Conservation (phyloP, 2,113 vertebrate genomes). For the Perca flavescens region DNA sequence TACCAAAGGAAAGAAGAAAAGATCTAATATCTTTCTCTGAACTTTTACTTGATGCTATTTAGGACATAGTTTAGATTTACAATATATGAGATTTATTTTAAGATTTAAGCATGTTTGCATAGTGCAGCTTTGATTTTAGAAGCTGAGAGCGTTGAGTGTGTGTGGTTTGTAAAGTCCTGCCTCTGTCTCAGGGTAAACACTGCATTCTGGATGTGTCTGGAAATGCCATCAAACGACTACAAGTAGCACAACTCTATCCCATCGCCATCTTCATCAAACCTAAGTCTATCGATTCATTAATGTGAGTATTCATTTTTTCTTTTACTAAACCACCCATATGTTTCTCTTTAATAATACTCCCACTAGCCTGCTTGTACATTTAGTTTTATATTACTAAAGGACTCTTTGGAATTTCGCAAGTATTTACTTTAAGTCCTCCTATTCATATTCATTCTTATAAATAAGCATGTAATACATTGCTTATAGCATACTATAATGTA, state of each 20-base stretch:
- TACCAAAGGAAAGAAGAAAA: background rate
- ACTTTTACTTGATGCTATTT: background rate
- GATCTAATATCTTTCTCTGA: background rate
- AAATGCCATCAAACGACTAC: constrained; percentile 98
- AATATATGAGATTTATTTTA: background rate
- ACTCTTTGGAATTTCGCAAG: background rate
- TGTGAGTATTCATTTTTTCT: constrained; percentile 87
- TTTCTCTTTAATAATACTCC: background rate
- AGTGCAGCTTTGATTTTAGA: background rate
- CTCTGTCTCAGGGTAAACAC: constrained; percentile 93
- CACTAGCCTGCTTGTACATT: background rate
- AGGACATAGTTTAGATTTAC: background rate
- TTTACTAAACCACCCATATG: background rate
- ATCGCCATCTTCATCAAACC: constrained; percentile 99
- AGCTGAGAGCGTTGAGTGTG: background rate
- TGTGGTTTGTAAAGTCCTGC: constrained; percentile 17
- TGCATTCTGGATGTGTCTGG: constrained; percentile 98
- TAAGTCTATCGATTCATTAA: constrained; percentile 93
- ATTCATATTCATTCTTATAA: background rate
- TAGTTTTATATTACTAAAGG: background rate
- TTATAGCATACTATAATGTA: background rate
- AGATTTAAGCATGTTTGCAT: background rate
- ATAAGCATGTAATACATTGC: background rate
- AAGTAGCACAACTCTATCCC: constrained; percentile 98
- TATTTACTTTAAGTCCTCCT: background rate